Conservation (phyloP, 2,888 invertebrate species). For the Agonum fuliginosum region DNA sequence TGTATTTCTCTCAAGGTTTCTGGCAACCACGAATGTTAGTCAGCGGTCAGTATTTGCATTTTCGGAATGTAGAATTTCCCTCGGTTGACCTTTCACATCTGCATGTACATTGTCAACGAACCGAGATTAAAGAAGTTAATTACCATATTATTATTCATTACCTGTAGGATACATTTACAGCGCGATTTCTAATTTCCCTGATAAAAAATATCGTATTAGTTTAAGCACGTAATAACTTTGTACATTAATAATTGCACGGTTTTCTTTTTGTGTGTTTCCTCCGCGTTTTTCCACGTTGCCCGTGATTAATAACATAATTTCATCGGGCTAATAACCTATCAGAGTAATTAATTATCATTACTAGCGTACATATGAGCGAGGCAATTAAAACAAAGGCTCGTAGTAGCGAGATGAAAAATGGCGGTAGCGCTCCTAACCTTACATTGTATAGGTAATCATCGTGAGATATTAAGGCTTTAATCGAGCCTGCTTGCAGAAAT, state of each 20-base stretch:
- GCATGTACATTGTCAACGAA: background rate
- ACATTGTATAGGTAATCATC: conserved; percentile 25
- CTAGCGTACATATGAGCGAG: conserved; percentile 33
- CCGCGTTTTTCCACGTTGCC: conserved; percentile 41
- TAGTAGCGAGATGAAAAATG: conserved; percentile 20
- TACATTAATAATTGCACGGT: conserved; percentile 49
- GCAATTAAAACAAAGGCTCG: conserved; percentile 50
- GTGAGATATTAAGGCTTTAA: conserved; percentile 24
- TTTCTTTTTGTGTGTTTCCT: conserved; percentile 38
- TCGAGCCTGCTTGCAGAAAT: background rate
- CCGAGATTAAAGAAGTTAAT: background rate
- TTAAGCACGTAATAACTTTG: conserved; percentile 43
- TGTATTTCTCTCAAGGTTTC: background rate
- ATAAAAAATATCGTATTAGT: conserved; percentile 35
- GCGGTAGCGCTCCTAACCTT: conserved; percentile 10
- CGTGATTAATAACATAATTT: conserved; percentile 59
- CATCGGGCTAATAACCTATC: conserved; percentile 58
- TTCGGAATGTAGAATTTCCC: background rate
- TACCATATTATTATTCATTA: conserved; percentile 25
- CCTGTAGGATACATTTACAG: conserved; percentile 23
- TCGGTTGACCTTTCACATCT: background rate
- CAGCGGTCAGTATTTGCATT: background rate
- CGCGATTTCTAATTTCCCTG: conserved; percentile 42
- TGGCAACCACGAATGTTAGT: background rate
- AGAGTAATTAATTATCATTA: conserved; percentile 59